Evolutionary conservation across 2,888 invertebrate species (phyloP), one percentile per base, ranked within the genome.

Genomic region (Eristalis pertinax): DNA sequence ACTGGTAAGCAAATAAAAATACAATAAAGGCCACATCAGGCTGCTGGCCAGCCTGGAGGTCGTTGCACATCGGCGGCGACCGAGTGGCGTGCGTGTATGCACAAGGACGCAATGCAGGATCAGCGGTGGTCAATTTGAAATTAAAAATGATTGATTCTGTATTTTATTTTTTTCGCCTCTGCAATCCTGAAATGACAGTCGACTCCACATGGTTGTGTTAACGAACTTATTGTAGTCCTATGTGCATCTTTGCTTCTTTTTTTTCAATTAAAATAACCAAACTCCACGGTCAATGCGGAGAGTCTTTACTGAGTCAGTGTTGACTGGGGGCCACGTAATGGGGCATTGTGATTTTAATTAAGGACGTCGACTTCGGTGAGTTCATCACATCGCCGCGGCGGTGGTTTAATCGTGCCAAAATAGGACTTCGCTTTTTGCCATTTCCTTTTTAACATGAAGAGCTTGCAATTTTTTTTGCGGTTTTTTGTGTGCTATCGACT

Each of bases 171-270:
- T 26, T 32, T 24, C 19, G 7, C 7, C 50, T 50, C 19, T 62
- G 58, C 50, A 32, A 38, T 38, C 13, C 38, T 38, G 38, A 13
- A 60, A 24, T 15, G 60, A 69, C 60, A 73, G 22, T 29, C 10
- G 58, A 72, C 26, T 56, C 19, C 35, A 63, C 43, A 77, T 63
- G n/a, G 38, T 65, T 83, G 63, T 83, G 83, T 60, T 87, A 79
- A 87, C 79, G 75, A 87, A 83, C 86, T 87, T 79, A 83, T 83
- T 84, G 83, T 86, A 83, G 74, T 72, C 78, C 75, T 63, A 70
- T 75, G 38, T 70, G 2, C 11, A 24, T 24, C 13, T 58, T 58
- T 58, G 24, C 11, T 22, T 11, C 3, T 15, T 58, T 58, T 58
- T 58, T 58, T 19, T 8, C 22, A 24, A 58, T 15, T 58, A 24